These are phyloP conservation scores for Fregata magnificens DNA, from an alignment of 2,113 vertebrate species.

Conservation along the genomic window DNA sequence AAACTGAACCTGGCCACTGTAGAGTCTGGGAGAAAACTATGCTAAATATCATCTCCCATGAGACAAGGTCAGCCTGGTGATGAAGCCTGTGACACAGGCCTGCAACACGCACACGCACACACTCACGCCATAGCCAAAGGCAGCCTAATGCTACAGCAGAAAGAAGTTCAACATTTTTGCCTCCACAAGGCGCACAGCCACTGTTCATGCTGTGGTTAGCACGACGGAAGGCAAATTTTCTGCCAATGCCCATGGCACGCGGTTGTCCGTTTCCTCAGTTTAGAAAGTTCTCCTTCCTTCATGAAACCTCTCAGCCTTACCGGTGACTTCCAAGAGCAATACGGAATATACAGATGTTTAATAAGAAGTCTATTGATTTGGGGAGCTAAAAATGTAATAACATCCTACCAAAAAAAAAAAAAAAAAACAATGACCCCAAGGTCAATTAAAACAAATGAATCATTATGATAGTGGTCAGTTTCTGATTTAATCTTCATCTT, in stretches of 20 bases:
- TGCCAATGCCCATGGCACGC: not conserved
- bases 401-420: not conserved
- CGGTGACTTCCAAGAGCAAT: not conserved
- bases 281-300: not conserved
- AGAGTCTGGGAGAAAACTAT: not conserved
- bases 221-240: accelerated
- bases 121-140: not conserved
- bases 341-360: not conserved
- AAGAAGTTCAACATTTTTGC: not conserved
- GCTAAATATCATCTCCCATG: not conserved
- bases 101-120: not conserved
- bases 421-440: not conserved
- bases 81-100: not conserved
- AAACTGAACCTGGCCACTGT: not conserved
- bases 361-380: not conserved
- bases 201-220: not conserved
- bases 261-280: not conserved
- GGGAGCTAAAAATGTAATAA: not conserved
- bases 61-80: not conserved
- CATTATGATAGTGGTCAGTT: not conserved
- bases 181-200: not conserved
- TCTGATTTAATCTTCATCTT: not conserved
- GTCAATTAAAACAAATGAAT: not conserved
- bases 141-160: not conserved
- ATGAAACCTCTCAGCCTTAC: not conserved